phyloP scores from a whole-genome alignment of 2,888 invertebrate species.

The Tuta absoluta region DNA sequence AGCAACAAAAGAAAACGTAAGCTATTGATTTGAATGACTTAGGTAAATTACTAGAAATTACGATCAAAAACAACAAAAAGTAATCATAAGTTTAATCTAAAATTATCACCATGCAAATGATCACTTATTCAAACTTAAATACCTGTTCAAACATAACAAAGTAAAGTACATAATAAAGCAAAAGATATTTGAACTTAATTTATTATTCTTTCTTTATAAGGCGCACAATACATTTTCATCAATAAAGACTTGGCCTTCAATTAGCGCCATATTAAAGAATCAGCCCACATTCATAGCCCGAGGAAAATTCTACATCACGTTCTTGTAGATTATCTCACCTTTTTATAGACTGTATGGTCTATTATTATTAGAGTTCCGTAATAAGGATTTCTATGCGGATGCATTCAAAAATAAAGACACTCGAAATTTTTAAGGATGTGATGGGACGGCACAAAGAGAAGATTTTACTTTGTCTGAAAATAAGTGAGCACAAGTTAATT shows the following conservation, averaged over 20 bases:
- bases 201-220: constrained; percentile 41
- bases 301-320: constrained; percentile 54
- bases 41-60: background rate
- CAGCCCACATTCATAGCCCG: constrained; percentile 53
- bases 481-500: too few relatives aligned
- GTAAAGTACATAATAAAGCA: constrained; percentile 10
- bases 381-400: background rate
- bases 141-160: constrained; percentile 17
- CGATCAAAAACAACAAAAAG: too few relatives aligned
- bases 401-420: background rate
- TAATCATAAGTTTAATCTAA: background rate
- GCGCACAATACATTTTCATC: constrained; percentile 41
- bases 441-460: background rate
- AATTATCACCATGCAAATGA: constrained; percentile 8
- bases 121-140: background rate
- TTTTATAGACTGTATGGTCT: constrained; percentile 31
- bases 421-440: background rate
- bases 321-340: constrained; percentile 44
- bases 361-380: constrained; percentile 25
- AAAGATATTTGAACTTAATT: constrained; percentile 30
- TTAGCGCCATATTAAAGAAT: constrained; percentile 52
- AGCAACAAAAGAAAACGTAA: too few relatives aligned
- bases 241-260: constrained; percentile 51
- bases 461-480: background rate
- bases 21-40: background rate